Evolutionary conservation across 64 coral and sea anemone species (phyloP).

Genomic region (Porites lutea): DNA sequence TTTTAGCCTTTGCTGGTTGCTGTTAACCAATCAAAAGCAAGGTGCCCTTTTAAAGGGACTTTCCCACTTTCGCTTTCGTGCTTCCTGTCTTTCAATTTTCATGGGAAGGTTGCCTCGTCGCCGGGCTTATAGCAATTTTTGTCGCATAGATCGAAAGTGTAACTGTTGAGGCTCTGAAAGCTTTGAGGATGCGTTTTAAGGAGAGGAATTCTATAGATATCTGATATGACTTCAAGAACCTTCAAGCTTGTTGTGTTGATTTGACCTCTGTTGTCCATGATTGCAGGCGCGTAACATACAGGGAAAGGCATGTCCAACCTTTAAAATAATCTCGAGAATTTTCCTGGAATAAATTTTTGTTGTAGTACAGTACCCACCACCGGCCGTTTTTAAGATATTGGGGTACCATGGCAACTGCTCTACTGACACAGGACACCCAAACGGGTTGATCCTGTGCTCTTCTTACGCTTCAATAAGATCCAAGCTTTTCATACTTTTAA

Average conservation of each 20-base stretch:
- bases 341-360: too few relatives aligned
- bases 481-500: too few relatives aligned
- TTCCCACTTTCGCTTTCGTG: background rate
- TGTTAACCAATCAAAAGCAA: constrained; percentile 45
- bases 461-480: too few relatives aligned
- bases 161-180: background rate
- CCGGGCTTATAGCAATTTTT: background rate
- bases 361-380: too few relatives aligned
- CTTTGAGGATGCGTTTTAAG: background rate
- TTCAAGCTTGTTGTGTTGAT: too few relatives aligned
- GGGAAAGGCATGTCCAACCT: too few relatives aligned
- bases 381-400: too few relatives aligned
- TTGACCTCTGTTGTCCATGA: background rate
- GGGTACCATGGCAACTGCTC: too few relatives aligned
- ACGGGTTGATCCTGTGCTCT: too few relatives aligned
- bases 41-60: constrained; percentile 27
- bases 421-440: too few relatives aligned
- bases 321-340: too few relatives aligned
- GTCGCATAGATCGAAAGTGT: background rate
- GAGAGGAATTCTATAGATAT: background rate
- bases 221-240: too few relatives aligned
- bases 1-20: background rate
- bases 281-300: background rate
- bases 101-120: background rate
- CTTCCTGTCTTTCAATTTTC: constrained; percentile 22